Conservation (phyloP, 2,113 vertebrate genomes). For the Alexandromys fortis region DNA sequence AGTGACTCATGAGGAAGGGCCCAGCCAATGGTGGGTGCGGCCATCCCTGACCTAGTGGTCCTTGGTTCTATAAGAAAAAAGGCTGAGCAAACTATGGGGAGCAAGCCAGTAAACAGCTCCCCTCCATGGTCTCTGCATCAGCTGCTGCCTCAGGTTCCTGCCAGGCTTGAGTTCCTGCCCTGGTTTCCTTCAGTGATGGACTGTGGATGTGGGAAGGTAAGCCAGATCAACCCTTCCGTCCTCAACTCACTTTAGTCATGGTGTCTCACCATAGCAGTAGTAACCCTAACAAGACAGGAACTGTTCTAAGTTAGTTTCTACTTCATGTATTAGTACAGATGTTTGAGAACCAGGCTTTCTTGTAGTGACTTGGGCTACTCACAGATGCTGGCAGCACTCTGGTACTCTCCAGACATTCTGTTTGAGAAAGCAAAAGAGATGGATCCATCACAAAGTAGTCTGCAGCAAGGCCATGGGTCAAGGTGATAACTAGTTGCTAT, state of each 20-base stretch:
- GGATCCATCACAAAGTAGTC: background rate
- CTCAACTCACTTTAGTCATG: background rate
- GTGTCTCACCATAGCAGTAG: background rate
- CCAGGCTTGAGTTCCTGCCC: background rate
- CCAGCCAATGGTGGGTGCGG: background rate
- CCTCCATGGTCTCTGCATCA: background rate
- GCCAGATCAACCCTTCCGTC: background rate
- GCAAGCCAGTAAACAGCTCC: background rate
- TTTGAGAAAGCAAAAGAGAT: background rate
- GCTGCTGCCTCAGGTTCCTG: background rate
- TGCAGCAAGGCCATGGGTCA: background rate
- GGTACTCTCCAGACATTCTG: constrained; percentile 79
- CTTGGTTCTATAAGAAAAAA: background rate
- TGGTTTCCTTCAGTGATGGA: background rate
- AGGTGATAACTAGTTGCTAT: constrained; percentile 58
- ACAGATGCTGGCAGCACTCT: constrained; percentile 72
- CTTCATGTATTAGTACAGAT: background rate
- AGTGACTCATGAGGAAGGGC: background rate
- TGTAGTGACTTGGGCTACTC: constrained; percentile 27
- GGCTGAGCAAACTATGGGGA: background rate
- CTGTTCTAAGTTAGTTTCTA: background rate
- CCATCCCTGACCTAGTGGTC: background rate
- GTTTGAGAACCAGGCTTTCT: background rate
- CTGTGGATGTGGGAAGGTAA: background rate
- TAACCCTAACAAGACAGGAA: background rate